phyloP scores from a whole-genome alignment of 2,888 invertebrate genomes.

The Nomada ruficornis region DNA sequence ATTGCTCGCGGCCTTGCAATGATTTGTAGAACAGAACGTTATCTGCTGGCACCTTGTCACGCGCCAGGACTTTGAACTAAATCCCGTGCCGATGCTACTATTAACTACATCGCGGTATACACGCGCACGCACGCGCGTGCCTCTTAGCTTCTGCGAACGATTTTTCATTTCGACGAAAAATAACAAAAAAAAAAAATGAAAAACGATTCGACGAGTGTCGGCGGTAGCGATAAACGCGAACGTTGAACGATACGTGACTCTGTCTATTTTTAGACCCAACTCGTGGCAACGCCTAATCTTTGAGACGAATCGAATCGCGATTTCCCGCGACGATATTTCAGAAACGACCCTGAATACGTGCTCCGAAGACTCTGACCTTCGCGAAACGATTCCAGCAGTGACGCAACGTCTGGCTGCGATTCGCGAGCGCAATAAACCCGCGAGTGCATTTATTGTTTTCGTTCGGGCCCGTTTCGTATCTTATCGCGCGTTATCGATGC shows the following conservation, averaged over 20 bases:
- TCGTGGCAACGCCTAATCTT: too few species aligned
- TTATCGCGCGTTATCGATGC: not conserved
- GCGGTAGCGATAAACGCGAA: not conserved
- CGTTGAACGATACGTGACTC: not conserved
- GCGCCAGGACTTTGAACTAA: conserved; percentile 48
- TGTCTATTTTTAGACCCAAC: too few species aligned
- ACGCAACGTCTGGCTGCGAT: conserved; percentile 60
- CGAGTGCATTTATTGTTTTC: conserved; percentile 58
- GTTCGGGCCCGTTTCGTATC: conserved; percentile 34
- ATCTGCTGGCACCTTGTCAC: conserved; percentile 40
- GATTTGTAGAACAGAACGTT: conserved; percentile 40
- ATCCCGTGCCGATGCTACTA: not conserved
- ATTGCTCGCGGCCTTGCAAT: conserved; percentile 30
- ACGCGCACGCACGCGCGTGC: not conserved
- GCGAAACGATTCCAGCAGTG: conserved; percentile 40
- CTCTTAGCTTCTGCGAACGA: not conserved
- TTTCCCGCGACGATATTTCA: conserved; percentile 3
- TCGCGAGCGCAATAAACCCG: conserved; percentile 58
- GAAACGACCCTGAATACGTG: conserved; percentile 46
- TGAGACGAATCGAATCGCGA: not conserved
- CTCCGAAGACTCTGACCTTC: conserved; percentile 53
- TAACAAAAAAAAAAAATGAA: too few species aligned
- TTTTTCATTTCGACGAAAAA: not conserved
- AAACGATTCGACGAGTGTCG: too few species aligned
- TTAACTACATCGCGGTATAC: not conserved